Evolutionary conservation across 2,888 invertebrate genomes (phyloP).

Genomic region (Eupeodes latifasciatus): DNA sequence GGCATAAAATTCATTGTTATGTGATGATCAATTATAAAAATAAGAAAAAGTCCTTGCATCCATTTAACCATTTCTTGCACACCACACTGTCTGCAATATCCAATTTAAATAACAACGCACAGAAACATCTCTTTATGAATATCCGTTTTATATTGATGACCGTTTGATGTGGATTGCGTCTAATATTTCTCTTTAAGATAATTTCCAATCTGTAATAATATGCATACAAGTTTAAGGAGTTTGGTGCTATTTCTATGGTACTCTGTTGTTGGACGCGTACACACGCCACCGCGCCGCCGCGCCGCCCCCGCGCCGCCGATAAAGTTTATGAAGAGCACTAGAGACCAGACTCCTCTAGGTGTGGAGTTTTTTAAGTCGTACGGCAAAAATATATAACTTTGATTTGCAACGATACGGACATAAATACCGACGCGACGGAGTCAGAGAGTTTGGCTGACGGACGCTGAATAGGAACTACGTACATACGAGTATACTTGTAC

Average conservation of each 20-base stretch:
- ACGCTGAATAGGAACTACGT: constrained; percentile 2
- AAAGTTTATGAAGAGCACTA: constrained; percentile 37
- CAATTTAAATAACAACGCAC: not conserved
- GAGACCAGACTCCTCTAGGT: constrained; percentile 42
- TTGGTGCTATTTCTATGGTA: not conserved
- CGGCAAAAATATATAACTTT: constrained; percentile 34
- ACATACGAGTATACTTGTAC: not conserved
- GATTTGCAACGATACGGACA: constrained; percentile 38
- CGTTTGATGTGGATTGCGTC: constrained; percentile 61
- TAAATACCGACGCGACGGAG: constrained; percentile 4
- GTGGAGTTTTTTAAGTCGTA: constrained; percentile 49
- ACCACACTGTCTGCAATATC: constrained; percentile 36
- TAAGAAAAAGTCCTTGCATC: no score
- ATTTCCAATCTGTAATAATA: constrained; percentile 65
- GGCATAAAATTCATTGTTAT: no score
- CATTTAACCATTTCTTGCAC: constrained; percentile 9
- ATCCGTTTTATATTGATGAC: constrained; percentile 65
- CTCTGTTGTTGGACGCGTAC: not conserved
- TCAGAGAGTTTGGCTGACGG: not conserved
- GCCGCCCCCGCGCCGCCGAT: no score
- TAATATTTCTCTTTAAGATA: constrained; percentile 68
- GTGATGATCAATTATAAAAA: no score
- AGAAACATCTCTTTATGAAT: not conserved
- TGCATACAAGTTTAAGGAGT: constrained; percentile 35
- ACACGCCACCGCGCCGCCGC: no score